phyloP scores from a whole-genome alignment of 2,888 invertebrate genomes.

The Rhagonycha fulva region DNA sequence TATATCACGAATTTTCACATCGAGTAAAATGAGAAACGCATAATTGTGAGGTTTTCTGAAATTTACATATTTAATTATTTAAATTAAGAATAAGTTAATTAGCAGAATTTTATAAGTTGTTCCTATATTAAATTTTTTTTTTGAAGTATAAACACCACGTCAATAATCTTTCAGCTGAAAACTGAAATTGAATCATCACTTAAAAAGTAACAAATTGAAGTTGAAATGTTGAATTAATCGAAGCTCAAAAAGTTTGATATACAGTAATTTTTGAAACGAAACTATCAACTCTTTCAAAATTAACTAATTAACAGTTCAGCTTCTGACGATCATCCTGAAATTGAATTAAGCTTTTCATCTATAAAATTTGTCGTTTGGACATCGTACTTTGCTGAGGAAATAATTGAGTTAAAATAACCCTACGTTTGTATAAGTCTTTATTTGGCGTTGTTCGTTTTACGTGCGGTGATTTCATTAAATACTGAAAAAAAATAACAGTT shows the following conservation, averaged over 20 bases:
- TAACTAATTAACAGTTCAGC: background rate
- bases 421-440: conserved; percentile 4
- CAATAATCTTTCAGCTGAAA: background rate
- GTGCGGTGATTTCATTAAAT: conserved; percentile 10
- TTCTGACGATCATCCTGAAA: background rate
- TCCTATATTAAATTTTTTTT: too few relatives aligned
- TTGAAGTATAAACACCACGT: background rate
- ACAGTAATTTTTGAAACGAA: background rate
- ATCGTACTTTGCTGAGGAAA: background rate
- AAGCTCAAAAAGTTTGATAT: background rate
- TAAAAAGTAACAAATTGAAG: too few relatives aligned
- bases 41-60: background rate
- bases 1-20: background rate
- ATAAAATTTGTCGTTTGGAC: background rate
- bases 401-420: background rate
- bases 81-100: background rate
- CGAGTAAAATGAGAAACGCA: background rate
- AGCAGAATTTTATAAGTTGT: background rate
- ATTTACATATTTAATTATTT: background rate
- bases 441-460: conserved; percentile 1
- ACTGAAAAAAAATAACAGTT: conserved; percentile 3
- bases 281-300: background rate
- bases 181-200: background rate
- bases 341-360: background rate
- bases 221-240: too few relatives aligned